Percentiles rank a stretch among this genome's conserved stretches.
Conservation (phyloP, 2,797 vertebrate species). For the Nannoperca australis region DNA sequence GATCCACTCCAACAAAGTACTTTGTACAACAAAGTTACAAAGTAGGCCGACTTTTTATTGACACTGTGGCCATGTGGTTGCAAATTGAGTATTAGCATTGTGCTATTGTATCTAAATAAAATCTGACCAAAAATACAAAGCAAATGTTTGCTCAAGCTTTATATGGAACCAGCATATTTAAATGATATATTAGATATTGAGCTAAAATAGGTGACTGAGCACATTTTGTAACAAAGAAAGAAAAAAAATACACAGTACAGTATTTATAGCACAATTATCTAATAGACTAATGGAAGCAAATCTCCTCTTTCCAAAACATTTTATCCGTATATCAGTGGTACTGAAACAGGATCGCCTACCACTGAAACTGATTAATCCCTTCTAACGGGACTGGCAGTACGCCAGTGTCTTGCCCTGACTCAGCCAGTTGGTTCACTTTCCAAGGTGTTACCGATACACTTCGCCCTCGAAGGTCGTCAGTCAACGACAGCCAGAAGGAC, state of each 20-base stretch:
- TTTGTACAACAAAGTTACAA: neutral
- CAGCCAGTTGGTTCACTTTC: constrained; percentile 69
- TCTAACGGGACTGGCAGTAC: constrained; percentile 41
- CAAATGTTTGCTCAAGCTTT: neutral
- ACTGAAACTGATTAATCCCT: constrained; percentile 60
- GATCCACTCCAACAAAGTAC: neutral
- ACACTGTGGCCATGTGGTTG: neutral
- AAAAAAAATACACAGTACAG: neutral
- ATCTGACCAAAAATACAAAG: neutral
- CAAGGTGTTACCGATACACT: constrained; percentile 77
- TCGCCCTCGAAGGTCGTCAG: constrained; percentile 41
- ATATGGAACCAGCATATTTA: neutral
- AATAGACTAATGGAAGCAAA: constrained; percentile 33
- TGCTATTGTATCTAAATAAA: neutral
- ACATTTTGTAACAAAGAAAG: neutral
- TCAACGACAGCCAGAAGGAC: constrained; percentile 70
- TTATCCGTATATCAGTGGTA: neutral
- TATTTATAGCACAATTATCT: constrained; percentile 7
- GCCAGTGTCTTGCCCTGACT: constrained; percentile 48
- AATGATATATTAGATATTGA: neutral
- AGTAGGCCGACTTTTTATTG: neutral
- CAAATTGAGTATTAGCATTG: constrained; percentile 11
- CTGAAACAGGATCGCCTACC: constrained; percentile 44
- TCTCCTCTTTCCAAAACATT: constrained; percentile 30
- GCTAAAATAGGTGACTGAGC: neutral